Percentiles rank a stretch among this genome's conserved stretches.
phyloP scores from a whole-genome alignment of 2,797 vertebrate species.

The Telmatherina bonti region DNA sequence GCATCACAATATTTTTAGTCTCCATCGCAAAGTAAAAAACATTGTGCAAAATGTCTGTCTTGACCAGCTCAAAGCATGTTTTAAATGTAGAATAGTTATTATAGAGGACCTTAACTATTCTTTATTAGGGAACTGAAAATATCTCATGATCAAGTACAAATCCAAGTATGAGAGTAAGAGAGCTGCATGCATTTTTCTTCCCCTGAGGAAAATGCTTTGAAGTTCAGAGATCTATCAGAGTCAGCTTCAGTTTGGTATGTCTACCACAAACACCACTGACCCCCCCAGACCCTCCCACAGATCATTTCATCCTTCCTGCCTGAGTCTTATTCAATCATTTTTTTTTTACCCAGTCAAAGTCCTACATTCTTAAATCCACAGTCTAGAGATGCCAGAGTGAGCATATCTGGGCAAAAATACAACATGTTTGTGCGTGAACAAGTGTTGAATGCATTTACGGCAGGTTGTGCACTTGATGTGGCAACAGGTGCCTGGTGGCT shows the following conservation, averaged over 20 bases:
- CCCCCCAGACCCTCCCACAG: slow-evolving; percentile 10
- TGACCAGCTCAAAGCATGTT: no score
- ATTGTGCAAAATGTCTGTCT: no score
- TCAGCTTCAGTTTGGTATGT: slow-evolving; percentile 57
- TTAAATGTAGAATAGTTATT: not conserved
- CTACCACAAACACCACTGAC: slow-evolving; percentile 22
- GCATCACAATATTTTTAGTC: no score
- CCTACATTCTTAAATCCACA: not conserved
- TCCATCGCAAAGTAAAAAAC: no score
- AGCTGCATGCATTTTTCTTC: slow-evolving; percentile 14
- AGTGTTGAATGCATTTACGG: slow-evolving; percentile 20
- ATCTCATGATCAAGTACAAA: slow-evolving; percentile 44
- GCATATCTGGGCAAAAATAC: not conserved
- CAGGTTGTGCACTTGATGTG: slow-evolving; percentile 13
- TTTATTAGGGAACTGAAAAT: slow-evolving; percentile 11
- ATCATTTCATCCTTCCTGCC: slow-evolving; percentile 28
- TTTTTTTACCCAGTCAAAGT: slow-evolving; percentile 20
- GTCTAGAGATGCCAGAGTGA: not conserved
- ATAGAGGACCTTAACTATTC: slow-evolving; percentile 13
- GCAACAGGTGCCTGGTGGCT: slow-evolving; percentile 65
- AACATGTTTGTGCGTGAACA: slow-evolving; percentile 14
- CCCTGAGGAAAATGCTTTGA: slow-evolving; percentile 71
- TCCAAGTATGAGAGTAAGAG: slow-evolving; percentile 46
- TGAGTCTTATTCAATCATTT: slow-evolving; percentile 35
- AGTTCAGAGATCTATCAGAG: slow-evolving; percentile 70